Base-by-base conservation (phyloP, 2,797 vertebrate species). In the Acanthornis magna region DNA sequence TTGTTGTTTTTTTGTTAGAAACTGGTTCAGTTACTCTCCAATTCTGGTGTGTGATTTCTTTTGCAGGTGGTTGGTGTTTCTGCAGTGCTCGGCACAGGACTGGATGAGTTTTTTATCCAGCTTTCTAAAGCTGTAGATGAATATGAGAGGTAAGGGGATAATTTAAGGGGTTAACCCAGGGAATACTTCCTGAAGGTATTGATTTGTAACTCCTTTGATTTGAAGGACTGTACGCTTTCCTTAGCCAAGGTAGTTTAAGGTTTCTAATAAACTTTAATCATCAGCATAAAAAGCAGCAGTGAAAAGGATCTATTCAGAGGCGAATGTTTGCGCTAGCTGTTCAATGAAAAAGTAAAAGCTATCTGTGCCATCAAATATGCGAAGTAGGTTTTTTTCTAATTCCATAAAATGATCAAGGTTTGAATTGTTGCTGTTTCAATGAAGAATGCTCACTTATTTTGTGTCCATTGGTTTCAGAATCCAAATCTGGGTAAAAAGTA, bases 51-150 rank as follows among this genome's bases (percentile, higher is more conserved):
- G 10, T 75, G 50, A 3, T 58, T 91, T 91, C 62, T 76, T 48
- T 78, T 73, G 36, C 95, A 99, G 99, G 99, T 99, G 75, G 99
- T 99, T 40, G 99, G 99, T n/a, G 98, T 99, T 50, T 99, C 99
- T 25, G 98, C 99, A 0, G 98, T 99, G 63, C 98, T 98, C 0
- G 99, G 99, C 53, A 98, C 97, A 5, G 99, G 99, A 63, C 95
- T 99, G 94, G 98, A 99, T 26, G 98, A 99, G 27, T 97, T 99
- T 76, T 99, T 99, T 45, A 88, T 93, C 57, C 98, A 99, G 87
- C 98, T 99, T 65, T 96, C 98, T 70, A 98, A 98, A 32, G 99
- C 99, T 13, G 98, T 98, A 1, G 97, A 98, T 23, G 99, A 99
- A 85, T 99, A 99, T 20, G 98, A 99, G 82, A 98, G 98, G 99